Base-by-base conservation (phyloP, 2,113 vertebrate species). In the Macrotus californicus region DNA sequence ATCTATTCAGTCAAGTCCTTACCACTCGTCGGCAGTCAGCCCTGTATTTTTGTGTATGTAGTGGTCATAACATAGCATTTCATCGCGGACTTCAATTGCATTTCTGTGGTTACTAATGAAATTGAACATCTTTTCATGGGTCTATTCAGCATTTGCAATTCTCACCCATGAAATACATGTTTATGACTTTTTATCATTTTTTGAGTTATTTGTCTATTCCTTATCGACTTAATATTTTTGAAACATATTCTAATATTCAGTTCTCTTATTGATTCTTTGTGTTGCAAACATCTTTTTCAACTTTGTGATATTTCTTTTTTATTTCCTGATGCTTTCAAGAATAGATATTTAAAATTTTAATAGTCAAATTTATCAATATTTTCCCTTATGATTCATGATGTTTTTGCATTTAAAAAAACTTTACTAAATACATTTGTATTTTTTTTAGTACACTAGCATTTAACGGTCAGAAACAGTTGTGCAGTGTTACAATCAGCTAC, bases 401-500 rank as follows among this genome's bases (percentile, higher is more conserved):
- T 26, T 82, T 61, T n/a, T 10, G 31, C 48, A 21, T 48, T 82
- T 87, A 69, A 67, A 43, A 43, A 85, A 59, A 43, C 1, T 3
- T 41, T 26, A 64, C 6, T 76, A 31, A 95, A 84, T 75, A 83
- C 48, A 91, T 66, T 66, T 66, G 64, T 18, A 16, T n/a, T 67
- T 54, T 64, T 64, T 64, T 31, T 31, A 92, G 97, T 93, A 97
- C 95, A 97, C 95, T 79, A 96, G 97, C 87, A 95, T 98, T 98
- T 98, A 98, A 98, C 97, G 95, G 94, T 97, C 86, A 95, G 93
- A 96, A 97, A 98, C 67, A 88, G 93, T 84, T 96, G 95, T 92
- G 94, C 85, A 93, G 75, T 56, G 64, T 85, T 95, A 95, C 18
- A 94, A 9, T 95, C 85, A 90, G 85, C 94, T 94, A 94, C 73